A percentile compares a stretch with the other conserved stretches of the same genome.
phyloP scores from a whole-genome alignment of 1,140 invertebrate species.

The Pomacea maculata region DNA sequence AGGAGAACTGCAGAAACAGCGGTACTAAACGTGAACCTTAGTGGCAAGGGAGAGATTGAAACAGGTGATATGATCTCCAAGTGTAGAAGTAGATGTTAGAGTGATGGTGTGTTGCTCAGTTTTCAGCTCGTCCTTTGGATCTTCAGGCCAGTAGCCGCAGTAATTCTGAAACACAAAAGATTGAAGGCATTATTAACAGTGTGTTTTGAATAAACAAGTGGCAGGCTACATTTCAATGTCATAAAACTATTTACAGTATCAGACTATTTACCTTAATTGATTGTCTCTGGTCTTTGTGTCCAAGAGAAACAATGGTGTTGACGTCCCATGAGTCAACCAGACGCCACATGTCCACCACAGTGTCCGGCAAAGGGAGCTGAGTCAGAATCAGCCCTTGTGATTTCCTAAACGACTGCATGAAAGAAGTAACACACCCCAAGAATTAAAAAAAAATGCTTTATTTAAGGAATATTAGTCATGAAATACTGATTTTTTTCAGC shows the following conservation, averaged over 20 bases:
- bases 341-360: slow-evolving; percentile 45
- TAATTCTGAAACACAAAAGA: not conserved
- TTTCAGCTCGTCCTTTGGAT: not conserved
- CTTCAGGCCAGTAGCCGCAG: not conserved
- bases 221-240: too few species aligned
- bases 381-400: slow-evolving; percentile 43
- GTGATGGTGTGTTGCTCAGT: not conserved
- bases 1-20: too few species aligned
- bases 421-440: too few species aligned
- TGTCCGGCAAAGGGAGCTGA: slow-evolving; percentile 42
- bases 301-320: not conserved
- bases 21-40: not conserved
- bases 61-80: not conserved
- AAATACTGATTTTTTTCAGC: too few species aligned
- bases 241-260: too few species aligned
- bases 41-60: not conserved
- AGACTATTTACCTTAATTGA: too few species aligned
- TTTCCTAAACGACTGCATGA: slow-evolving; percentile 25
- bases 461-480: too few species aligned
- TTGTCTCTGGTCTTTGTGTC: too few species aligned
- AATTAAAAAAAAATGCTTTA: not conserved
- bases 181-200: too few species aligned
- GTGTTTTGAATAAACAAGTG: too few species aligned
- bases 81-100: not conserved
- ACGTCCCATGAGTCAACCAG: slow-evolving; percentile 42